Base-by-base conservation (phyloP, 2,113 vertebrate genomes). In the Ceyx margarethae region DNA sequence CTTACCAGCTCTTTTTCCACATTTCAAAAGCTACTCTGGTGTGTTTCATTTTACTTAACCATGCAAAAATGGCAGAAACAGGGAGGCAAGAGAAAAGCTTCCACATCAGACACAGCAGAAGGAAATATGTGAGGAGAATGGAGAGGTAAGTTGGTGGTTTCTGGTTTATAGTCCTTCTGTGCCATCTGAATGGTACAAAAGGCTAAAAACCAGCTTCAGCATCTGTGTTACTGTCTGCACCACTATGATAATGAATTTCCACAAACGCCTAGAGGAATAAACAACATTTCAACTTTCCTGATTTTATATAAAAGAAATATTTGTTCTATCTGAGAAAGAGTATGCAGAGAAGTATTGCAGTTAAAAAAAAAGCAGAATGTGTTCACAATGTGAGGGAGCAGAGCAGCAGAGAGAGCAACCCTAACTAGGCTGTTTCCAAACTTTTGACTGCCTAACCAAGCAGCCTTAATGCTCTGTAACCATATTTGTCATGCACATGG, bases 381-480 rank as follows among this genome's bases (percentile, higher is more conserved):
- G 40, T 84, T 95, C 62, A 71, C 69, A 81, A 76, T 69, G 73
- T 87, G 65, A 95, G 48, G 13, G 77, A 91, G 71, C 54, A 87
- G 84, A 95, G 46, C 58, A 87, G 50, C 86, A 81, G 50, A 75
- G 81, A 37, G 17, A 93, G 42, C 28, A 91, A 82, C 71, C 74
- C 66, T 74, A 81, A 69, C 54, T n/a, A 90, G 64, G 26, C 22
- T 96, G 84, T 94, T 95, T 94, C 91, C 89, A 95, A 94, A 93
- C 74, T 95, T 96, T 50, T 87, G 54, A 56, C 74, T 92, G 87
- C 81, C 78, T 96, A 93, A 90, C 81, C 94, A 93, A 71, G 89
- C 84, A 92, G 43, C 69, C 60, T 73, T 82, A 90, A 82, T 85
- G 82, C 68, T 89, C 89, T 89, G 81, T 87, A 94, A 56, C 64